Conservation (phyloP, 2,888 invertebrate species). For the Scaptomyza polygonia region DNA sequence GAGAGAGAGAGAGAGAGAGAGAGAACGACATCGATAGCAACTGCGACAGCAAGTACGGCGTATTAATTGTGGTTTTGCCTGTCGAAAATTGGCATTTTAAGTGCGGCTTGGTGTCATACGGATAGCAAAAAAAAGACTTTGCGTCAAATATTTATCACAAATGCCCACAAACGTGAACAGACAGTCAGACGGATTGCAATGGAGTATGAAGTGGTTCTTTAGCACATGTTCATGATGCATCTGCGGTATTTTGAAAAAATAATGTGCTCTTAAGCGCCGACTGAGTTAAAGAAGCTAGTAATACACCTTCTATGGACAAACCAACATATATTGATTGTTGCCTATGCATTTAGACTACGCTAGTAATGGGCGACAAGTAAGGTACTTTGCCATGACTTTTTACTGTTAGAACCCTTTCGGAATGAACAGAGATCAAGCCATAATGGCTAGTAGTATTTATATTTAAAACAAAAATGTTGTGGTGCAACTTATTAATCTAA, state of each 20-base stretch:
- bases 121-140: conserved; percentile 53
- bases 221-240: conserved; percentile 17
- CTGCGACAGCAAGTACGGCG: conserved; percentile 46
- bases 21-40: conserved; percentile 13
- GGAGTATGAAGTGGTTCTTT: neutral
- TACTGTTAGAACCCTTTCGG: too few species aligned
- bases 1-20: neutral
- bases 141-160: conserved; percentile 68
- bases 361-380: neutral
- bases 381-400: neutral
- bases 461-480: too few species aligned
- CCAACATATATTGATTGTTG: too few species aligned
- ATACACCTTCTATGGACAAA: too few species aligned
- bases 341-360: neutral
- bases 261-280: neutral
- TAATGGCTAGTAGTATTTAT: too few species aligned
- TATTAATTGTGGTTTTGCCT: conserved; percentile 77
- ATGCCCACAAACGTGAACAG: conserved; percentile 27
- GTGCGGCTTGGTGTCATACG: conserved; percentile 73
- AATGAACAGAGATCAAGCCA: too few species aligned
- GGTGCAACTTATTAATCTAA: too few species aligned
- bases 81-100: conserved; percentile 80
- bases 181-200: neutral
- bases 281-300: too few species aligned
- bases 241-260: conserved; percentile 44